Conservation (phyloP, 2,797 vertebrate genomes). For the Hapalemur alaotrensis region DNA sequence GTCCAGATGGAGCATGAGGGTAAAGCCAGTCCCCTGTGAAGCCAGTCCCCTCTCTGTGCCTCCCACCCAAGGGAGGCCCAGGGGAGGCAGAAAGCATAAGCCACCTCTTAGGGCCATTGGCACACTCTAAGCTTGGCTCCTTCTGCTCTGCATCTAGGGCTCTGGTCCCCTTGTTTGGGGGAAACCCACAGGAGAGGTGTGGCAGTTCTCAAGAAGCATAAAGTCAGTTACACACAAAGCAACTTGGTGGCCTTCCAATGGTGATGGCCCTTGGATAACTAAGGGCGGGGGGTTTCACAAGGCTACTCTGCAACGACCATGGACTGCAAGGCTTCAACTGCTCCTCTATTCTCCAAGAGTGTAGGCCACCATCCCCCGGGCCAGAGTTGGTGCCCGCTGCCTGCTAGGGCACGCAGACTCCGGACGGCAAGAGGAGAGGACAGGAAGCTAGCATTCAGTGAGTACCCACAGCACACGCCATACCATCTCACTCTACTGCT, state of each 20-base stretch:
- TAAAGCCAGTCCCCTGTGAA: neutral
- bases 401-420: rapidly evolving
- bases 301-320: neutral
- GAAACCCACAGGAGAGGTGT: neutral
- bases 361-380: neutral
- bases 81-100: neutral
- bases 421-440: neutral
- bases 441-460: neutral
- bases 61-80: neutral
- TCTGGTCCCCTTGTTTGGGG: neutral
- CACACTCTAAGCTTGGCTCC: neutral
- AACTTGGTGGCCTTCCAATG: neutral
- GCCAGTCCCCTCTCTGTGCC: neutral
- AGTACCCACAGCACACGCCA: neutral
- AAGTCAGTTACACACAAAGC: neutral
- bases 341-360: neutral
- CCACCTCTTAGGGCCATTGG: neutral
- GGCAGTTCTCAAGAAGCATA: neutral
- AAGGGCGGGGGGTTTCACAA: neutral
- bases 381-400: neutral
- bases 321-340: neutral
- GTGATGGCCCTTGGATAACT: neutral
- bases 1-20: neutral
- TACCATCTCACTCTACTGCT: too few species aligned
- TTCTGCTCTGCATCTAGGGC: neutral